These are phyloP conservation scores for Carlito syrichta DNA, from an alignment of 2,113 vertebrate species.

Conservation along the genomic window DNA sequence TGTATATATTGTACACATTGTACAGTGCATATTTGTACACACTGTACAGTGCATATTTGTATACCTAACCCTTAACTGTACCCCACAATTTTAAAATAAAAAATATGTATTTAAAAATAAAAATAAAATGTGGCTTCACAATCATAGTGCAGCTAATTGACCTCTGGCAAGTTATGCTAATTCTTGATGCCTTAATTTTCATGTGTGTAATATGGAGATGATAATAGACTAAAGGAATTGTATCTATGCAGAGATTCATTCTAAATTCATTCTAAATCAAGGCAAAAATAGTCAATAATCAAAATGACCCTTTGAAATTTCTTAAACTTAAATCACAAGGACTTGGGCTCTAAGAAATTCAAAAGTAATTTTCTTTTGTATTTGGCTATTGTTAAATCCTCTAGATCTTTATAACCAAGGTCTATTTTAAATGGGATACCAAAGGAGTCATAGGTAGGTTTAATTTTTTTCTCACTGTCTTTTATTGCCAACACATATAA, in stretches of 20 bases:
- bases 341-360: background rate
- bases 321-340: background rate
- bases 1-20: too few species aligned
- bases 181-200: too few species aligned
- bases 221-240: too few species aligned
- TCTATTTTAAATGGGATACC: background rate
- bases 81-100: too few species aligned
- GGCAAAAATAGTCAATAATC: background rate
- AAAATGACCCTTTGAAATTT: background rate
- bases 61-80: too few species aligned
- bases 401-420: background rate
- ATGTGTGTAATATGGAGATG: rapidly evolving
- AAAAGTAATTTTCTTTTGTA: background rate
- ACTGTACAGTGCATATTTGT: too few species aligned
- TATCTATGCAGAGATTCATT: background rate
- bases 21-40: too few species aligned
- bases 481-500: background rate
- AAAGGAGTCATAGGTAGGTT: background rate
- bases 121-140: background rate
- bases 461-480: background rate
- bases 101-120: too few species aligned
- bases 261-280: too few species aligned
- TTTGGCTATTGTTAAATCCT: background rate
- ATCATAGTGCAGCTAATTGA: background rate
- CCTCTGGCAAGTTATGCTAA: background rate